Base-by-base conservation (phyloP, 2,113 vertebrate genomes). In the Nibea albiflora region DNA sequence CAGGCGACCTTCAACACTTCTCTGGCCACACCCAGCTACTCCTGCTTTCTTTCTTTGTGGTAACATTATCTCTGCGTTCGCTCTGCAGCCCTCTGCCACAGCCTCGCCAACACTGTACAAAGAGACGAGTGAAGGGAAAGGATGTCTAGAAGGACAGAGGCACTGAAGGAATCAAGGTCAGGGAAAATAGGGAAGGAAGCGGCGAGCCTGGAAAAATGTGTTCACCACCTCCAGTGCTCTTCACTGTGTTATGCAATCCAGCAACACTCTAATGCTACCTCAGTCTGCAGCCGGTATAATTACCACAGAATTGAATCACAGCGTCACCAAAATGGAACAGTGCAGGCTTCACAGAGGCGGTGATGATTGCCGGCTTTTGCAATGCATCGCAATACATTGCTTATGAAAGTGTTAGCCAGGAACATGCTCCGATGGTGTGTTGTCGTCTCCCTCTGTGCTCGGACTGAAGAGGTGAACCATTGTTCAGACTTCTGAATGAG, bases 401-500 rank as follows among this genome's bases (percentile, higher is more conserved):
- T 4, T 4, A 8, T 49, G 15, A 20, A n/a, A 65, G 61, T 50
- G 54, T 49, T 22, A 15, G 15, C 60, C 60, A 53, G 3, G 46
- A 69, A 14, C 70, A 53, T 24, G 54, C 42, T 67, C 8, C n/a
- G 9, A 65, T 24, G 15, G 49, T 69, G 50, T 17, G 75, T 10
- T 22, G 60, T 58, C 54, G 58, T 74, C 31, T 75, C 62, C n/a
- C 46, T 56, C 67, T 78, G 71, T 67, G 15, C 64, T 78, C 81
- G 22, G 54, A 49, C 68, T 61, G 62, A 87, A 85, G 86, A 88
- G 42, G 65, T 85, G 73, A 74, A 54, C 44, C 83, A 76, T 81
- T 88, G 78, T 85, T 76, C 62, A 66, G 24, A 50, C 66, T 54
- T 79, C 52, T 84, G 74, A 87, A 85, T 86, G 85, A 81, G 57